Percentiles rank a stretch among this genome's conserved stretches.
Conservation (phyloP, 1,140 invertebrate species). For the Holotrichia oblita region DNA sequence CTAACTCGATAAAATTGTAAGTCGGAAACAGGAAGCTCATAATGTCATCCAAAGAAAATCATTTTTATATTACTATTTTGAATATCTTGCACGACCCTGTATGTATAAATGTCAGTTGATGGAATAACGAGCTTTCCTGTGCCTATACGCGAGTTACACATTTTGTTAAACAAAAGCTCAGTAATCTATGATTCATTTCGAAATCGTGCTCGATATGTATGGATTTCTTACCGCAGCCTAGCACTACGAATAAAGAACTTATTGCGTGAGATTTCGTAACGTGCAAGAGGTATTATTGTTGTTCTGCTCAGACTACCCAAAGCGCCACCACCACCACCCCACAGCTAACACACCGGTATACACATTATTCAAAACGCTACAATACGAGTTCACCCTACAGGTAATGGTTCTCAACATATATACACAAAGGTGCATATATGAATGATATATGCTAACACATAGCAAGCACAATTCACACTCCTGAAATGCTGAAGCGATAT, state of each 20-base stretch:
- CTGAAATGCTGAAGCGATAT: too few species aligned
- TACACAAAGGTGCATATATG: too few species aligned
- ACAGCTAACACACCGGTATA: too few species aligned
- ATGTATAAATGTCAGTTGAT: too few species aligned
- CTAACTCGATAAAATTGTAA: neutral
- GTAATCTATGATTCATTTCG: neutral
- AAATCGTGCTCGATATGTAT: too few species aligned
- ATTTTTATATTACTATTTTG: neutral
- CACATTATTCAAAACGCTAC: too few species aligned
- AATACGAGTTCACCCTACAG: too few species aligned
- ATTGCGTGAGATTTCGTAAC: neutral
- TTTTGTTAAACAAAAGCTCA: neutral
- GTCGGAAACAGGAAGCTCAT: too few species aligned
- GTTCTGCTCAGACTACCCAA: neutral
- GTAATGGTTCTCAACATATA: too few species aligned
- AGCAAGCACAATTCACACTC: too few species aligned
- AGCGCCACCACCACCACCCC: neutral
- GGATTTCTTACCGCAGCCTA: neutral
- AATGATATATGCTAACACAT: too few species aligned
- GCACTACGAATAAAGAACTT: neutral
- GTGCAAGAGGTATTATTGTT: slow-evolving; percentile 3
- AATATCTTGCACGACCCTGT: too few species aligned
- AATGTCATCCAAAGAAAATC: neutral
- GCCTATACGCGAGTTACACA: neutral
- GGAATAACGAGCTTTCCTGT: neutral